Evolutionary conservation across 2,113 vertebrate genomes (phyloP), one percentile per base, ranked within the genome.

Genomic region (Syngnathus typhle): DNA sequence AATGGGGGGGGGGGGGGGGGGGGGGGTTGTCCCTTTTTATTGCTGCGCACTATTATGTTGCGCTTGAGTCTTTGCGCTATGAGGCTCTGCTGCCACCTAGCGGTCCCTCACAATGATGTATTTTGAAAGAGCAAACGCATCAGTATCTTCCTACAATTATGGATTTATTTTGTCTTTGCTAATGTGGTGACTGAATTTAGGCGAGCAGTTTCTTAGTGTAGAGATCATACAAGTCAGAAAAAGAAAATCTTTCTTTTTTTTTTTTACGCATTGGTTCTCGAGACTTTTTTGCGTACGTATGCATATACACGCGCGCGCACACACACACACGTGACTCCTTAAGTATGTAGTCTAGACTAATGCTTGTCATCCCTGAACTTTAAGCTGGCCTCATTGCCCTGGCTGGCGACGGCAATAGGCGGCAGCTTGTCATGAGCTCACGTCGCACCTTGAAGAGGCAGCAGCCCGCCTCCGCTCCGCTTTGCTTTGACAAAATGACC

Each of bases 381-480:
- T 67, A 65, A 67, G 56, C 60, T 4, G 5, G 23, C 18, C 12
- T 12, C 37, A 1, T 58, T 56, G 23, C 32, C 54, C 54, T 3
- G n/a, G 23, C 12, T 36, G 27, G 23, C 63, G 71, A 77, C 72
- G 78, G 79, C 60, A 74, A 82, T 78, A 59, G n/a, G 49, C 49
- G 3, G 7, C 19, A 9, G 19, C 8, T 52, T 9, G 9, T 52
- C n/a, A 8, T 21, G 49, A 71, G 68, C 69, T 81, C 47, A 54
- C 69, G 70, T 58, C 56, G 61, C 65, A 67, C 70, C 41, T 27
- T 16, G 43, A 39, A 70, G 63, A 64, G 58, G 54, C 44, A 58
- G 2, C 43, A 58, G 2, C 43, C 67, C 60, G 59, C 67, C 1
- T 63, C 15, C 46, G 18, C 1, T 63, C 15, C 46, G 18, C 54